phyloP scores from a whole-genome alignment of 1,140 invertebrate genomes.

The Brachionus paranguensis region DNA sequence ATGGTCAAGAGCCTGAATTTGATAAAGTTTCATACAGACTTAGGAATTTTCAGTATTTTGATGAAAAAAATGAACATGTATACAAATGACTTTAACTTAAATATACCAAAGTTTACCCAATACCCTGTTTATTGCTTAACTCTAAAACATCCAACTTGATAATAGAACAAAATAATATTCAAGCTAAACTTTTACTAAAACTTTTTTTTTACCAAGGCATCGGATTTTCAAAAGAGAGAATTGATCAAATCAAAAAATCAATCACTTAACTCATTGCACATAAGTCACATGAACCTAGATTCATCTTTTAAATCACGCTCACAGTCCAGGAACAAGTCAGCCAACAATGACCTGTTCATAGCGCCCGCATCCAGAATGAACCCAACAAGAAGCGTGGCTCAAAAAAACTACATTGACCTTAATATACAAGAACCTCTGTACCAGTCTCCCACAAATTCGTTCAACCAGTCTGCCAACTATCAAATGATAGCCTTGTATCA shows the following conservation, averaged over 20 bases:
- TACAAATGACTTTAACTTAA: neutral
- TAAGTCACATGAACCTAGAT: slow-evolving; percentile 9
- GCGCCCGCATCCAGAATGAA: neutral
- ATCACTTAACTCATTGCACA: slow-evolving; percentile 1
- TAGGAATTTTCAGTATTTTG: slow-evolving; percentile 13
- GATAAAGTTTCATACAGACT: neutral
- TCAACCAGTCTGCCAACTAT: neutral
- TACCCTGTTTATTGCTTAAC: neutral
- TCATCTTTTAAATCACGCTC: neutral
- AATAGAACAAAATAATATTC: neutral
- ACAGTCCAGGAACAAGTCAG: neutral
- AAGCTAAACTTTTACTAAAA: neutral
- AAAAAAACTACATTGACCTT: slow-evolving; percentile 19
- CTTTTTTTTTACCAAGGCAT: neutral
- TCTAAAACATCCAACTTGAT: neutral
- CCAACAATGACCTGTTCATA: neutral
- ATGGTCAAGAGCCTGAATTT: neutral
- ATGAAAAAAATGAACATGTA: neutral
- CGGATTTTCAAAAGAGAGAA: slow-evolving; percentile 12
- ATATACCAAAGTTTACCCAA: neutral
- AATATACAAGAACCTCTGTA: neutral
- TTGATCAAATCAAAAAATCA: neutral
- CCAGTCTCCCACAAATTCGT: neutral
- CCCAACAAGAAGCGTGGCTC: neutral
- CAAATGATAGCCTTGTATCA: neutral